Evolutionary conservation across 2,888 invertebrate species (phyloP), one percentile per base, ranked within the genome.

Genomic region (Polylopha cassiicola): DNA sequence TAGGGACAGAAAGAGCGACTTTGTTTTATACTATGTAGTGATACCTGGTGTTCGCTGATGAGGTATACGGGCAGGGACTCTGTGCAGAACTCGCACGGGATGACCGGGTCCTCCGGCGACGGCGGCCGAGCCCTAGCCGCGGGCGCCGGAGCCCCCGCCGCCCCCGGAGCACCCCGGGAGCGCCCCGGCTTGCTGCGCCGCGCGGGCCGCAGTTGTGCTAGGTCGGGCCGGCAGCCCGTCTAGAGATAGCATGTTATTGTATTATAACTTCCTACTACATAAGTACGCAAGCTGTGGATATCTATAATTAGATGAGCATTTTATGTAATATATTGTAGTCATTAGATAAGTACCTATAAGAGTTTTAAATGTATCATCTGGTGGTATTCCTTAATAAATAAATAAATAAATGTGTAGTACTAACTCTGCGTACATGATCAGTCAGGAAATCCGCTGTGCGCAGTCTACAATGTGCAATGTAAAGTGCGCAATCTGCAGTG

Each of bases 71-170:
- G 80, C 48, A 80, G 63, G 1, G 73, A 58, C 46, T 64, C 48
- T 0, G 67, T 51, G 49, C 84, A 84, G 66, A 82, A 82, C 72
- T 84, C 82, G 73, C 82, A 84, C 6, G 82, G 84, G 29, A 84
- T 81, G 31, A 76, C 65, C 9, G 80, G 73, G 30, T 59, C 61
- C 7, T 39, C 49, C 18, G 33, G 20, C 7, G 31, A 10, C 37
- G 37, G 14, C 14, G 36, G 24, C 23, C 36, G 10, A 22, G 5
- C 8, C 8, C 46, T 22, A 39, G 31, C 4, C 16, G 10, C 14
- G 9, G 18, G 20, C 16, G 29, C 17, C 13, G 42, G 24, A 22
- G 33, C 21, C 26, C 29, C 41, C 11, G 36, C 24, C 32, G 31
- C 27, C 34, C 31, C 31, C 24, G 42, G 49, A 16, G 7, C 20